Evolutionary conservation across 2,888 invertebrate genomes (phyloP).

Genomic region (Ophion obscuratus): DNA sequence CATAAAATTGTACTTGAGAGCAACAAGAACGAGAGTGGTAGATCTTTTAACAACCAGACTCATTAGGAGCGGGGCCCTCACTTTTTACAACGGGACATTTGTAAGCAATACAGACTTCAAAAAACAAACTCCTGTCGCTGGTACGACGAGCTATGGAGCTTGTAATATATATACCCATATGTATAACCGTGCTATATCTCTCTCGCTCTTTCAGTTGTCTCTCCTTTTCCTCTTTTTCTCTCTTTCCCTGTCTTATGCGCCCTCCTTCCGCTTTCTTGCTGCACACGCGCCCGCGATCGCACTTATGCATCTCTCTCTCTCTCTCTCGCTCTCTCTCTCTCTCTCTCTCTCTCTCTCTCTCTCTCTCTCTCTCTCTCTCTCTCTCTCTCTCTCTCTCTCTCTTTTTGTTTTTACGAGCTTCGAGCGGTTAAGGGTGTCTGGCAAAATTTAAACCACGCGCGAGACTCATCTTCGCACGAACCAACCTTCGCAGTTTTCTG

Average conservation of each 20-base stretch:
- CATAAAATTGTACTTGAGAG: conserved; percentile 45
- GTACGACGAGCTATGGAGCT: conserved; percentile 41
- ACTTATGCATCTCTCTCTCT: conserved; percentile 38
- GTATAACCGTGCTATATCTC: conserved; percentile 5
- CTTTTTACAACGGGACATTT: conserved; percentile 83
- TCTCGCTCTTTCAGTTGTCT: conserved; percentile 14
- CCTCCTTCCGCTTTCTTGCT: conserved; percentile 51
- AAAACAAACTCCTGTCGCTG: conserved; percentile 78
- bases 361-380: conserved; percentile 29
- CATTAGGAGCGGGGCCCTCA: conserved; percentile 80
- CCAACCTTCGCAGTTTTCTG: conserved; percentile 12
- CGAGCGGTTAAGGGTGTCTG: conserved; percentile 76
- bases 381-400: conserved; percentile 63
- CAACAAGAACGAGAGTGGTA: conserved; percentile 57
- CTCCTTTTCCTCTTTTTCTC: conserved; percentile 40
- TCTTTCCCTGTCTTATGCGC: conserved; percentile 70
- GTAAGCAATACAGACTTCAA: conserved; percentile 83
- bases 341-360: conserved; percentile 56
- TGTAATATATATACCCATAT: conserved; percentile 20
- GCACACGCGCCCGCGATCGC: conserved; percentile 48
- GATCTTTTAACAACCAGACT: conserved; percentile 83
- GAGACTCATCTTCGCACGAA: conserved; percentile 48
- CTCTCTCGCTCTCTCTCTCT: conserved; percentile 69
- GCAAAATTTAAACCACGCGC: conserved; percentile 74
- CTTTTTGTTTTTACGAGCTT: conserved; percentile 55